Percentiles rank a stretch among this genome's conserved stretches.
Conservation (phyloP, 2,888 invertebrate genomes). For the Folsomia manolachei region DNA sequence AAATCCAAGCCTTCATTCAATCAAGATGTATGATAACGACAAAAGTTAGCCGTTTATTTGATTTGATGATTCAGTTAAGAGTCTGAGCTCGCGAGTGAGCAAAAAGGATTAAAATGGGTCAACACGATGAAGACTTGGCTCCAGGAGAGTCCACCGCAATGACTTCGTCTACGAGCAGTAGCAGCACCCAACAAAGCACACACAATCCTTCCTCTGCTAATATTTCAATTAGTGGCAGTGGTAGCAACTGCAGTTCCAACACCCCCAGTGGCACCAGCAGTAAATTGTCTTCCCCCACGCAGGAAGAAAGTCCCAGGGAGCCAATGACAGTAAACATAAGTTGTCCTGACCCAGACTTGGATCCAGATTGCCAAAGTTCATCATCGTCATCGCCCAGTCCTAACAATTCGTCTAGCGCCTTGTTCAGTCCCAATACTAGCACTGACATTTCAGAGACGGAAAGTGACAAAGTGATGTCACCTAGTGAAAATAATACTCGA, state of each 20-base stretch:
- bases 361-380: not conserved
- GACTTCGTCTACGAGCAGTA: not conserved
- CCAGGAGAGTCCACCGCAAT: not conserved
- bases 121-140: constrained; percentile 3
- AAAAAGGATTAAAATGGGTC: constrained; percentile 2
- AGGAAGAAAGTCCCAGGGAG: not conserved
- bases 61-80: not conserved
- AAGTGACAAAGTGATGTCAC: not conserved
- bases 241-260: constrained; percentile 9
- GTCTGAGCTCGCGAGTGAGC: not conserved
- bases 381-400: too few species aligned
- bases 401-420: not conserved
- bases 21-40: not conserved
- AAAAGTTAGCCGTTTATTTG: not conserved
- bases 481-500: not conserved
- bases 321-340: not conserved
- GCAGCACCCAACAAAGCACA: not conserved
- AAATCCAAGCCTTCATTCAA: not conserved
- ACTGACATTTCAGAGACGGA: not conserved
- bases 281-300: not conserved
- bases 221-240: not conserved
- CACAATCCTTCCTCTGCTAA: not conserved
- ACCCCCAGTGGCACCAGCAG: constrained; percentile 4
- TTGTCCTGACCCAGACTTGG: not conserved
- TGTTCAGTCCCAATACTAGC: not conserved